Evolutionary conservation across 2,888 invertebrate species (phyloP).

Genomic region (Temnothorax unifasciatus): DNA sequence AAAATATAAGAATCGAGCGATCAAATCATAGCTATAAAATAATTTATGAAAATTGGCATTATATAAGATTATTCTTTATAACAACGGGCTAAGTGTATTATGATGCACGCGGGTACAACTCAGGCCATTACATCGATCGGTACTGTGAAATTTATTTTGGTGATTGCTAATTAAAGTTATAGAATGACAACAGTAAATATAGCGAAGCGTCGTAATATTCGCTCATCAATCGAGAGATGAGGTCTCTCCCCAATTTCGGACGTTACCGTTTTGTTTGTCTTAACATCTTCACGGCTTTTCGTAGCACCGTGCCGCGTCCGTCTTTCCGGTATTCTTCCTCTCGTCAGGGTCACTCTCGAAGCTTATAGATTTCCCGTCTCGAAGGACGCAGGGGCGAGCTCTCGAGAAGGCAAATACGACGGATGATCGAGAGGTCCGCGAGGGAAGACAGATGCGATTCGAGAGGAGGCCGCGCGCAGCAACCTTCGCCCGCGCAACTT

Average conservation of each 20-base stretch:
- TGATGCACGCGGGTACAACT: not conserved
- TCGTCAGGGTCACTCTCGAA: constrained; percentile 41
- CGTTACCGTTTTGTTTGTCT: constrained; percentile 52
- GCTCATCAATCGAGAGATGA: not conserved
- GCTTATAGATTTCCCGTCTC: constrained; percentile 54
- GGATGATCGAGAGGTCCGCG: constrained; percentile 68
- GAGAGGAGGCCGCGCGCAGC: constrained; percentile 46
- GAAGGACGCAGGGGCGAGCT: constrained; percentile 34
- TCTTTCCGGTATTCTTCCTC: constrained; percentile 39
- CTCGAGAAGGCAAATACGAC: constrained; percentile 56
- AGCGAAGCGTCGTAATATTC: not conserved
- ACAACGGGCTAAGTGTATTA: not conserved
- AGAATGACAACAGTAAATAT: not conserved
- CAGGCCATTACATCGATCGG: not conserved
- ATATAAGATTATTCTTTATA: not conserved
- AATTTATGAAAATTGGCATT: not conserved
- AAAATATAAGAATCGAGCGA: not conserved
- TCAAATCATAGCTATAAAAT: not conserved
- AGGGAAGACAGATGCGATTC: constrained; percentile 68
- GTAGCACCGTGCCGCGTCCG: not conserved
- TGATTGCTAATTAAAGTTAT: not conserved
- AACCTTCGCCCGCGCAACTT: constrained; percentile 47
- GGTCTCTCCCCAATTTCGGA: constrained; percentile 24
- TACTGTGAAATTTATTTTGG: not conserved
- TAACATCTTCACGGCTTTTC: constrained; percentile 51